Conservation (phyloP, 2,797 vertebrate genomes). For the Epinephelus malabaricus region DNA sequence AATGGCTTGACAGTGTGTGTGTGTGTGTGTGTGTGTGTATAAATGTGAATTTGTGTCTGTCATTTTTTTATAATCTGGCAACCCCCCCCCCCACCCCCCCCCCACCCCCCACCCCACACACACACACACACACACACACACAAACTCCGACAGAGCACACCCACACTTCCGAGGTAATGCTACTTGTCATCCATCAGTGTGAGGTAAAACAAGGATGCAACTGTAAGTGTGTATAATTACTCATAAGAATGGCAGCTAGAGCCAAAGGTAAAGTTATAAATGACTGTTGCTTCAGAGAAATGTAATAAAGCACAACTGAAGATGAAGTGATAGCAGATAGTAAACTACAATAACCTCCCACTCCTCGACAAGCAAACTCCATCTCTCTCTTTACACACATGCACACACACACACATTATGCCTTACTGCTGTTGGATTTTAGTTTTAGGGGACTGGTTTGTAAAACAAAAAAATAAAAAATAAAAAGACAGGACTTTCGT, state of each 20-base stretch:
- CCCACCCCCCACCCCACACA: too few species aligned
- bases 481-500: not conserved
- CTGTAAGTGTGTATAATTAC: slow-evolving; percentile 75
- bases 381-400: not conserved
- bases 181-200: slow-evolving; percentile 66
- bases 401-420: not conserved
- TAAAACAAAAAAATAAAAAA: not conserved
- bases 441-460: slow-evolving; percentile 6
- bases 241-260: slow-evolving; percentile 61
- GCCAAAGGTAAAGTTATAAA: slow-evolving; percentile 65
- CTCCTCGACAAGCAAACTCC: slow-evolving; percentile 15
- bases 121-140: too few species aligned
- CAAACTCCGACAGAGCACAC: slow-evolving; percentile 36
- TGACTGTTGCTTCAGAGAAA: slow-evolving; percentile 63
- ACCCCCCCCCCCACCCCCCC: not conserved
- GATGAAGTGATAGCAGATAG: slow-evolving; percentile 59
- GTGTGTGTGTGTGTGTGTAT: not conserved
- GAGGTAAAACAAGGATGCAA: slow-evolving; percentile 70
- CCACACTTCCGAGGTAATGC: slow-evolving; percentile 52
- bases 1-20: slow-evolving; percentile 30
- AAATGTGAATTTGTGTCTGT: slow-evolving; percentile 9
- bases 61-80: slow-evolving; percentile 12
- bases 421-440: slow-evolving; percentile 8
- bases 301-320: slow-evolving; percentile 66
- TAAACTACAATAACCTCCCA: slow-evolving; percentile 51